Percentiles rank a stretch among this genome's conserved stretches.
Conservation (phyloP, 2,888 invertebrate genomes). For the Cryptocheilus praepositus region DNA sequence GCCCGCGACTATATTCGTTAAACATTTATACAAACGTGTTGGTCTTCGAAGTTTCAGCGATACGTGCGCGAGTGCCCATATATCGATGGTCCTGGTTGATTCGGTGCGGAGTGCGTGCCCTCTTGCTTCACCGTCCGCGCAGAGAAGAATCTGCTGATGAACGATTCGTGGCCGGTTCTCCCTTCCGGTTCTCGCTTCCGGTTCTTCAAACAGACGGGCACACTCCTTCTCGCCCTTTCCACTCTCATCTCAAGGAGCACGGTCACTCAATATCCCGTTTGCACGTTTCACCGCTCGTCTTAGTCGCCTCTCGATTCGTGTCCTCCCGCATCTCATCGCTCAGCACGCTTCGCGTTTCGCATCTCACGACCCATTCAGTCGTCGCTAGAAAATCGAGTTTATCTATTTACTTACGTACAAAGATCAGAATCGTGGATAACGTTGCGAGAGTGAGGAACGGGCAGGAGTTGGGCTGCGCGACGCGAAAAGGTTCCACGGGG, state of each 20-base stretch:
- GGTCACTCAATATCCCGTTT: constrained; percentile 11
- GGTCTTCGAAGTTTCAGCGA: constrained; percentile 38
- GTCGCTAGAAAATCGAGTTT: constrained; percentile 45
- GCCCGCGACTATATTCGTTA: constrained; percentile 34
- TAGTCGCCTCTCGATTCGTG: constrained; percentile 7
- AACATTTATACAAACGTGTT: constrained; percentile 43
- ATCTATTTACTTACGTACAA: constrained; percentile 50
- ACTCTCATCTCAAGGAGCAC: neutral
- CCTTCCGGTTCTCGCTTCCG: neutral
- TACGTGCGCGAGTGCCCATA: constrained; percentile 18
- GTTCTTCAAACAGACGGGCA: neutral
- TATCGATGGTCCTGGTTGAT: too few species aligned
- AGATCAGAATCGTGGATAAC: constrained; percentile 36
- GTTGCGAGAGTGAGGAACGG: constrained; percentile 15
- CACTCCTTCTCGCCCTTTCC: neutral
- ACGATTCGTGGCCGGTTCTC: neutral
- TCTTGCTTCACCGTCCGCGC: neutral
- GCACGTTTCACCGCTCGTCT: constrained; percentile 19
- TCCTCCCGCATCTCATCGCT: constrained; percentile 7
- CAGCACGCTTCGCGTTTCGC: constrained; percentile 6
- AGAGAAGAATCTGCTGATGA: too few species aligned
- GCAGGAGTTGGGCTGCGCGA: neutral
- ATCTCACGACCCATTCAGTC: constrained; percentile 20
- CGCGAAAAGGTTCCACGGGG: neutral
- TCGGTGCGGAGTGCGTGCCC: neutral